phyloP scores from a whole-genome alignment of 2,797 vertebrate species.

The Loris lydekkerianus region DNA sequence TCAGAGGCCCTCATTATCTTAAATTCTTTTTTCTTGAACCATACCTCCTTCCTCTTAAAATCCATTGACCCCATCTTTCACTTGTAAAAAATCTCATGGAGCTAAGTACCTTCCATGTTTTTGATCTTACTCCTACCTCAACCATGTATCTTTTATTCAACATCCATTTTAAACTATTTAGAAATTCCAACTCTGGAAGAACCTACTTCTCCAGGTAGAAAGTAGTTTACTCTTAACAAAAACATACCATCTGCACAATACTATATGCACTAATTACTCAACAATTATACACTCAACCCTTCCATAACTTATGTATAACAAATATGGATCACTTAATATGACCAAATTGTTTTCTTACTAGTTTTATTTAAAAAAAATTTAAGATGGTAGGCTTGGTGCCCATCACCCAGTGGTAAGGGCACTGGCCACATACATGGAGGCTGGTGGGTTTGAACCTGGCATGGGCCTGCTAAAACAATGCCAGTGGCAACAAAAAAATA shows the following conservation, averaged over 20 bases:
- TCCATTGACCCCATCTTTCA: not conserved
- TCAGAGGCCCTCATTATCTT: not conserved
- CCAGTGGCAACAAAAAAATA: too few species aligned
- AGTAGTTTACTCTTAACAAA: not conserved
- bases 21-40: not conserved
- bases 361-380: not conserved
- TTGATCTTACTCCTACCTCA: not conserved
- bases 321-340: not conserved
- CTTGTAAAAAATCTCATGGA: not conserved
- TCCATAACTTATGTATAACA: not conserved
- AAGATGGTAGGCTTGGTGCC: not conserved
- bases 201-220: not conserved
- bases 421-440: too few species aligned
- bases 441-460: too few species aligned
- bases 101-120: not conserved
- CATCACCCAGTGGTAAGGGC: too few species aligned
- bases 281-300: not conserved
- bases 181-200: slow-evolving; percentile 18
- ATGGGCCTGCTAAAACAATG: too few species aligned
- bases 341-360: not conserved
- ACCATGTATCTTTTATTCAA: not conserved
- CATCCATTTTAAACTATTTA: not conserved
- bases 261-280: not conserved
- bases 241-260: not conserved
- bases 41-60: not conserved